Base-by-base conservation (phyloP, 2,113 vertebrate species). In the Melospiza georgiana region DNA sequence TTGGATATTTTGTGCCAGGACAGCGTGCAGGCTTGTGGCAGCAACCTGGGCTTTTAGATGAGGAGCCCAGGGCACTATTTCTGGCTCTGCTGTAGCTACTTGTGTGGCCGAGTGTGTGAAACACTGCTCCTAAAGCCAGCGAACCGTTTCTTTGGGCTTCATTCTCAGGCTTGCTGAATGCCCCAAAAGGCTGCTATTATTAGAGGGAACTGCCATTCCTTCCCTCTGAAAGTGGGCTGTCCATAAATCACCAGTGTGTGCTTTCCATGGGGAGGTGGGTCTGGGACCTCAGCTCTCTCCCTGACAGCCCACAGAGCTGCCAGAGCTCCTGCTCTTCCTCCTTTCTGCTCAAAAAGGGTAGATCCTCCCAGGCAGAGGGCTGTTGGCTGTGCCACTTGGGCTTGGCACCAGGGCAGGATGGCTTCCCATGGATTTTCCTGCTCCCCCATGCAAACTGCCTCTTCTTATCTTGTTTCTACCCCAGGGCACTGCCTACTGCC, bases 101-200 rank as follows among this genome's bases (percentile, higher is more conserved):
- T 93, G 62, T 96, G 85, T 89, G 67, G 93, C 68, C 46, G 11
- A 82, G 44, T 58, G 30, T 55, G 62, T 92, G 86, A 75, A 85
- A 86, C 78, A 39, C 90, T 82, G 43, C 74, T 92, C 31, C 68
- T 59, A 55, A 77, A 71, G 87, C 59, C 71, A 93, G 82, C 6
- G 19, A 73, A 31, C 59, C 0, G 0, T 93, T 96, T 90, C 71
- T 93, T 78, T 2, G 1, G 51, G 55, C 71, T 95, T 77, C 44
- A 7, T 94, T 96, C 75, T 91, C 52, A 39, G 35, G 21, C 72
- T 91, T 71, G 75, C 79, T 93, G 94, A 94, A 96, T 91, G 51
- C 55, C 59, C 93, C 63, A 0, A 88, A 91, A 95, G 82, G 63
- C 82, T 77, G 87, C 75, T 90, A 37, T 90, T 95, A 59, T 92